phyloP scores from a whole-genome alignment of 1,140 invertebrate species.

The Aphaenogaster floridana region DNA sequence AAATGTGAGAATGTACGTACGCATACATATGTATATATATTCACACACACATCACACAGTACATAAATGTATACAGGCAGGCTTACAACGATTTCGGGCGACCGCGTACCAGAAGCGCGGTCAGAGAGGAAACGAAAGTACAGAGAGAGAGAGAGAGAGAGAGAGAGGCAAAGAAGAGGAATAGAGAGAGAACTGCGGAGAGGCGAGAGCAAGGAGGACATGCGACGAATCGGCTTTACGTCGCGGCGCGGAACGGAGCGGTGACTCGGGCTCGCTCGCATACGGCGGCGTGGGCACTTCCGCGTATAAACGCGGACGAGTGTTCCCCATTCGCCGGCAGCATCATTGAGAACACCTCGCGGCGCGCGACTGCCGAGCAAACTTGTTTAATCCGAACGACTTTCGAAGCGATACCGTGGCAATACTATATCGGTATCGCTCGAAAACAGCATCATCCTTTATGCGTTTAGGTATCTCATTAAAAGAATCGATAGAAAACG shows the following conservation, averaged over 20 bases:
- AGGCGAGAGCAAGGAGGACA: constrained; percentile 4
- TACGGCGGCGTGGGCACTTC: constrained; percentile 56
- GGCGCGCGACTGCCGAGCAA: neutral
- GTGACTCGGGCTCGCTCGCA: constrained; percentile 58
- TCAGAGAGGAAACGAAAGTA: constrained; percentile 8
- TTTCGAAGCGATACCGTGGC: constrained; percentile 3
- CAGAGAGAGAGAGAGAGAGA: constrained; percentile 13
- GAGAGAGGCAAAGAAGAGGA: constrained; percentile 2
- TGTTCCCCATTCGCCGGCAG: constrained; percentile 53
- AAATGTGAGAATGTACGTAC: constrained; percentile 64
- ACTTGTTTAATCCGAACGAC: constrained; percentile 27
- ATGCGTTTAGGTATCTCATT: neutral
- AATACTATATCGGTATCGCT: neutral
- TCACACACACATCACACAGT: neutral
- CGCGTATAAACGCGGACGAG: constrained; percentile 68
- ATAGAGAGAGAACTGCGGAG: constrained; percentile 21
- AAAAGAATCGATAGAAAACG: neutral
- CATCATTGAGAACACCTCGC: constrained; percentile 25
- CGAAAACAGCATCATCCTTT: neutral
- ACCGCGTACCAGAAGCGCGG: constrained; percentile 45
- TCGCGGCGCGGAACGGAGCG: constrained; percentile 41
- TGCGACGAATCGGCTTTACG: constrained; percentile 68
- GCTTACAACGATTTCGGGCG: constrained; percentile 62
- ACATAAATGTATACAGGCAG: constrained; percentile 6
- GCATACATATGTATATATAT: neutral